Evolutionary conservation across 2,888 invertebrate species (phyloP).

Genomic region (Melanostoma mellinum): DNA sequence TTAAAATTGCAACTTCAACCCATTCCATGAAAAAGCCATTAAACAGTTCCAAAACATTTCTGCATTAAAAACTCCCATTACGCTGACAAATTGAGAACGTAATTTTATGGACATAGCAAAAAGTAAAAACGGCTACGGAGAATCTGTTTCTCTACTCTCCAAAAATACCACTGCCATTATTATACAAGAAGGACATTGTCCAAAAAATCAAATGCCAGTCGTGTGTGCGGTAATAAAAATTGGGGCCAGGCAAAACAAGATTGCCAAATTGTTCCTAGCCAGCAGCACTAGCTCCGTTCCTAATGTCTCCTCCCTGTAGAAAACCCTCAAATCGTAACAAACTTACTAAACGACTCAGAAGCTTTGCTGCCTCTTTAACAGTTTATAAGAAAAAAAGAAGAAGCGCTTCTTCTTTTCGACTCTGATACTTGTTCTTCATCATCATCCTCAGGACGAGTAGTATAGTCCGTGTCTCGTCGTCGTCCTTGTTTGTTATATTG

Average conservation of each 20-base stretch:
- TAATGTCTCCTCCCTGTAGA: background rate
- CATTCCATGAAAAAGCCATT: slow-evolving; percentile 61
- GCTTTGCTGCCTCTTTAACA: background rate
- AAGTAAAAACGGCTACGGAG: slow-evolving; percentile 46
- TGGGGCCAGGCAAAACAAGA: slow-evolving; percentile 55
- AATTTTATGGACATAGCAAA: slow-evolving; percentile 64
- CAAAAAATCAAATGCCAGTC: slow-evolving; percentile 61
- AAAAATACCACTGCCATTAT: background rate
- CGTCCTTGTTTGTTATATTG: slow-evolving; percentile 39
- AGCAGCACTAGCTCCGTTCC: too few species aligned
- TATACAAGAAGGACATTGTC: slow-evolving; percentile 45
- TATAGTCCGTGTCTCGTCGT: background rate
- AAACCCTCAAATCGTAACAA: background rate
- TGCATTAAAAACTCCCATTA: slow-evolving; percentile 71
- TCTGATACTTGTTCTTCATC: slow-evolving; percentile 4
- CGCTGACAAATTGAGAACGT: slow-evolving; percentile 67
- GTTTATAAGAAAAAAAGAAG: background rate
- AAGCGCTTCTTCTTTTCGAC: slow-evolving; percentile 9
- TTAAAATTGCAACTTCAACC: slow-evolving; percentile 68
- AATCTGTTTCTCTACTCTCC: background rate
- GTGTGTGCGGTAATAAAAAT: slow-evolving; percentile 65
- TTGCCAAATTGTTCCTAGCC: slow-evolving; percentile 62
- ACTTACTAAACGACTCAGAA: background rate
- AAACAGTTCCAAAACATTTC: slow-evolving; percentile 67
- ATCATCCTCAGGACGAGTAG: slow-evolving; percentile 11